Evolutionary conservation across 2,888 invertebrate species (phyloP).

Genomic region (Lasioglossum leucozonium): DNA sequence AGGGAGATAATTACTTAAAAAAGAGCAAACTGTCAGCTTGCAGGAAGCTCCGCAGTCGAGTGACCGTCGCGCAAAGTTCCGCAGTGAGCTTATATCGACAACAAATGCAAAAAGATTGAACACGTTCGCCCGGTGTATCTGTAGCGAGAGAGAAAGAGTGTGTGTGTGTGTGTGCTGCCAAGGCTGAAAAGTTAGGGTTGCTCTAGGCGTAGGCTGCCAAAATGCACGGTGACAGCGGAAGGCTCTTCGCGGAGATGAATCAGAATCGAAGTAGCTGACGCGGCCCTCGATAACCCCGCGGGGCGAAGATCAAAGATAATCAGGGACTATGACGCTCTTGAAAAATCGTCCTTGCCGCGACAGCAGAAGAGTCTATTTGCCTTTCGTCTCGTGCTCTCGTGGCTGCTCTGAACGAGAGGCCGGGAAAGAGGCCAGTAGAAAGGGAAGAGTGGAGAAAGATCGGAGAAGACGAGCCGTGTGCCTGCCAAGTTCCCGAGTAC

Average conservation of each 20-base stretch:
- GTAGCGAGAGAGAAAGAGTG: neutral
- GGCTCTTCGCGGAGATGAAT: conserved; percentile 23
- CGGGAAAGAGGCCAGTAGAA: conserved; percentile 9
- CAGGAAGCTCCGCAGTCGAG: neutral
- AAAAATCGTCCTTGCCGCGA: conserved; percentile 60
- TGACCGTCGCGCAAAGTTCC: neutral
- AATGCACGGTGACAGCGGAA: conserved; percentile 1
- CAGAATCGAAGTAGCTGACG: conserved; percentile 66
- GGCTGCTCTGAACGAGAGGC: conserved; percentile 11
- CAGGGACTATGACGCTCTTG: conserved; percentile 68
- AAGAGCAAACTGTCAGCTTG: neutral
- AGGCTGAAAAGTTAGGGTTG: neutral
- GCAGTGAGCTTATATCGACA: neutral
- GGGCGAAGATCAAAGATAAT: conserved; percentile 77
- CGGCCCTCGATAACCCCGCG: conserved; percentile 54
- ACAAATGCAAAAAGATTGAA: neutral
- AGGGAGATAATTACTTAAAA: too few species aligned
- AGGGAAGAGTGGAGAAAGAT: neutral
- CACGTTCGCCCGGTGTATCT: neutral
- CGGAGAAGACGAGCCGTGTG: conserved; percentile 31
- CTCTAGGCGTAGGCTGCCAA: neutral
- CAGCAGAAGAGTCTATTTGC: conserved; percentile 67
- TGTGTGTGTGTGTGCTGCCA: too few species aligned
- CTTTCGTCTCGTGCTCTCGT: conserved; percentile 50
- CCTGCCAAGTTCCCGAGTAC: conserved; percentile 66